Conservation (phyloP, 2,888 invertebrate genomes). For the Emmelina monodactyla region DNA sequence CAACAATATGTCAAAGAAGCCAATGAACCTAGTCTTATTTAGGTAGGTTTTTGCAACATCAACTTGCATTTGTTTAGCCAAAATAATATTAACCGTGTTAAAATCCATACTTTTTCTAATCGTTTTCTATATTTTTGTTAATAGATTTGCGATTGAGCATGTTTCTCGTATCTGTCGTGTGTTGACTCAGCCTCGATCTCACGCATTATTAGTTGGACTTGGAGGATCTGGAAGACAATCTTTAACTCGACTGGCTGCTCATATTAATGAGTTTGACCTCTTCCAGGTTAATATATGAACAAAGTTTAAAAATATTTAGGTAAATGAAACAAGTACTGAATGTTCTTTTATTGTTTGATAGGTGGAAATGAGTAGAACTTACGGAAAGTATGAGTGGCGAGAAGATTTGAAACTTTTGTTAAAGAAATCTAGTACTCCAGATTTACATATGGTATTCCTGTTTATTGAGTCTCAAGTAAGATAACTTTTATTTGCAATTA, state of each 20-base stretch:
- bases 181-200: slow-evolving; percentile 90
- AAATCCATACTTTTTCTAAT: neutral
- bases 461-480: slow-evolving; percentile 88
- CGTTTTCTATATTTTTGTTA: slow-evolving; percentile 9
- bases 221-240: slow-evolving; percentile 95
- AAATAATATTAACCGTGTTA: neutral
- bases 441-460: slow-evolving; percentile 87
- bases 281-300: no score
- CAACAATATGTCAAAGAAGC: slow-evolving; percentile 95
- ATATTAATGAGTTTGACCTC: slow-evolving; percentile 92
- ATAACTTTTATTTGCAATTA: neutral
- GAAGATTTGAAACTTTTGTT: slow-evolving; percentile 89
- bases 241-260: slow-evolving; percentile 87
- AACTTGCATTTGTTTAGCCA: no score
- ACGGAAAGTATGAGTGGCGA: slow-evolving; percentile 86
- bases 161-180: slow-evolving; percentile 90
- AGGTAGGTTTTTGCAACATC: slow-evolving; percentile 51
- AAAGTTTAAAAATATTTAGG: no score
- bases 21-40: slow-evolving; percentile 93
- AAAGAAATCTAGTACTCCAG: slow-evolving; percentile 81
- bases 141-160: slow-evolving; percentile 93
- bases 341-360: slow-evolving; percentile 31
- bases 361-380: slow-evolving; percentile 90
- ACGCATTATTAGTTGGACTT: slow-evolving; percentile 88
- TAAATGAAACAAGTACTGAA: no score